Conservation (phyloP, 1,140 invertebrate species). For the Aphaenogaster floridana region DNA sequence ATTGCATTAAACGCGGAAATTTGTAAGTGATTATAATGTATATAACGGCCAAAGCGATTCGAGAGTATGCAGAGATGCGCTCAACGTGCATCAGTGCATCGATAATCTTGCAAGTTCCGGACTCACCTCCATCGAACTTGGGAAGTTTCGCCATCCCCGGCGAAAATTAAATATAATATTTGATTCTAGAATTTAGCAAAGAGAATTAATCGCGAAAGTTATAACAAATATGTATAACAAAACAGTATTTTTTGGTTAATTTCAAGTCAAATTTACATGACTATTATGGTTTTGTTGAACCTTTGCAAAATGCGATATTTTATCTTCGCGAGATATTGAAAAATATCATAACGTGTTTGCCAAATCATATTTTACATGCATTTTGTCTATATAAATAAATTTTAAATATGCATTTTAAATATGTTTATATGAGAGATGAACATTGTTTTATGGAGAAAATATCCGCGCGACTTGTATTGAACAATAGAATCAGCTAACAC, state of each 20-base stretch:
- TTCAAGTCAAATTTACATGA: background rate
- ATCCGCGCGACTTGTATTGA: constrained; percentile 24
- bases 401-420: background rate
- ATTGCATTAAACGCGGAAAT: constrained; percentile 27
- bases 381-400: background rate
- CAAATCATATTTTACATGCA: background rate
- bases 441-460: constrained; percentile 29
- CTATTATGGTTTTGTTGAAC: background rate
- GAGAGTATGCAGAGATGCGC: background rate
- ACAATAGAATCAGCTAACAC: constrained; percentile 42
- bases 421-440: background rate
- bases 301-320: constrained; percentile 8
- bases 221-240: background rate
- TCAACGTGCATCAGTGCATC: background rate
- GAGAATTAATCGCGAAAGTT: background rate
- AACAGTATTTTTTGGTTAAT: background rate
- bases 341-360: background rate
- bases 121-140: background rate
- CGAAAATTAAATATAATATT: background rate
- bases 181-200: background rate
- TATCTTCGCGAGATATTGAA: background rate
- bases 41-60: background rate
- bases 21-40: background rate
- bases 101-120: constrained; percentile 1
- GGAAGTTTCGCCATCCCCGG: background rate